phyloP scores from a whole-genome alignment of 2,113 vertebrate species.

The Malurus alboscapulatus region DNA sequence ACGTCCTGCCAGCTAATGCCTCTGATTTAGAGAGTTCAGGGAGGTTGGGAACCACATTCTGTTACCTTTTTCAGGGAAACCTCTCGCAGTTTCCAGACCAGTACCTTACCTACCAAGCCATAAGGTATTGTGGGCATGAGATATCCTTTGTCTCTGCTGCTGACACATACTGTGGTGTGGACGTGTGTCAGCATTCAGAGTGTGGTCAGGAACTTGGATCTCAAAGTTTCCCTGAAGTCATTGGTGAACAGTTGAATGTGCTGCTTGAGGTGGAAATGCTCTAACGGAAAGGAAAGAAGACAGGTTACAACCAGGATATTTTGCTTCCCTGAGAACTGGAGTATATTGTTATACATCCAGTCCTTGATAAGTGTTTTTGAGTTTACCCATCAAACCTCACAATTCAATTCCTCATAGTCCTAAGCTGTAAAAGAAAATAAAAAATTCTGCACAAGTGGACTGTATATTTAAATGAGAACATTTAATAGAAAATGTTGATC shows the following conservation, averaged over 20 bases:
- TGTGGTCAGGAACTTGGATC: background rate
- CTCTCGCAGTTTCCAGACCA: background rate
- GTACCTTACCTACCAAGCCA: background rate
- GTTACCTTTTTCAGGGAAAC: background rate
- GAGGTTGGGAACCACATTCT: background rate
- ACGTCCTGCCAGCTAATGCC: background rate
- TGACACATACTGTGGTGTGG: background rate
- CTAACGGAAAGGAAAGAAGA: background rate
- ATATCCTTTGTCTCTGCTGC: background rate
- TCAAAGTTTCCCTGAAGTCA: background rate
- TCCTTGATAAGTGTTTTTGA: background rate
- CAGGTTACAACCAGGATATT: background rate
- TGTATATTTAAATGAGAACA: background rate
- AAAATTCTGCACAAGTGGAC: background rate
- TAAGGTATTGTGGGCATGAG: background rate
- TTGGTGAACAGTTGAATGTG: background rate
- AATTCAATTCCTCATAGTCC: background rate
- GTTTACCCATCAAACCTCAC: background rate
- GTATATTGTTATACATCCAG: background rate
- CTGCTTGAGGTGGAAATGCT: background rate
- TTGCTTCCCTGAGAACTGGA: background rate
- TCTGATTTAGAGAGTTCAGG: background rate
- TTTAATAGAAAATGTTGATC: background rate
- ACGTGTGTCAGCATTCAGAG: background rate
- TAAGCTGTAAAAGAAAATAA: background rate